Evolutionary conservation across 2,797 vertebrate genomes (phyloP), one percentile per base, ranked within the genome.

Genomic region (Merluccius polli): DNA sequence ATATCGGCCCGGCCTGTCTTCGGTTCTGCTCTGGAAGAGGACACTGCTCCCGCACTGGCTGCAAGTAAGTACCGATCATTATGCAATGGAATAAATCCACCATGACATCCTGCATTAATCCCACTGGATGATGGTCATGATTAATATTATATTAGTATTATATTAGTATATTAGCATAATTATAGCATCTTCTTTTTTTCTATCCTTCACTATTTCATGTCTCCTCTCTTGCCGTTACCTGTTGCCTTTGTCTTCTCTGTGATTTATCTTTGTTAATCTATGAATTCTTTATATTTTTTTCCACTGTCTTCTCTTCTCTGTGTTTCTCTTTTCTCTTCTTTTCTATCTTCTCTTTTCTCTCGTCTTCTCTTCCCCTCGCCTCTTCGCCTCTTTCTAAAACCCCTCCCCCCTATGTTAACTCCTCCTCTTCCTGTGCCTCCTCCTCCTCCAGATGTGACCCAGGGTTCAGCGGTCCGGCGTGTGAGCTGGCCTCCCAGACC

Each of bases 21-120:
- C 97, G 95, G 77, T 98, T 98, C 91, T 99, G 98, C 89, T 98
- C 97, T 36, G 98, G 98, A 63, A 92, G 97, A 93, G 98, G 97
- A 93, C 97, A 97, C 76, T 99, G 98, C 85, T 96, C 96, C 44
- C 95, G 94, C 81, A 97, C 94, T 68, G 98, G 98, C 83, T 99
- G 98, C 98, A 98, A 95, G 98, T 99, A 94, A 94, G 97, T 83
- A 76, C 29, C 84, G 1, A 13, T 59, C 21, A 81, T 78, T 84
- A 84, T 87, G 86, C 83, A 81, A 81, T 63, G 73, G 81, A 80
- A 88, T 87, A 75, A 88, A 87, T 88, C 79, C 73, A 77, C 38
- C 52, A 77, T 79, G 68, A 72, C 71, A 83, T 81, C 81, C 36
- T 29, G 68, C 82, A 82, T 85, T 69, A 83, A 85, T 88, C 75